Percentiles rank a stretch among this genome's conserved stretches.
These are phyloP conservation scores for Drosophila mimica DNA, from an alignment of 2,888 invertebrate species.

Conservation along the genomic window DNA sequence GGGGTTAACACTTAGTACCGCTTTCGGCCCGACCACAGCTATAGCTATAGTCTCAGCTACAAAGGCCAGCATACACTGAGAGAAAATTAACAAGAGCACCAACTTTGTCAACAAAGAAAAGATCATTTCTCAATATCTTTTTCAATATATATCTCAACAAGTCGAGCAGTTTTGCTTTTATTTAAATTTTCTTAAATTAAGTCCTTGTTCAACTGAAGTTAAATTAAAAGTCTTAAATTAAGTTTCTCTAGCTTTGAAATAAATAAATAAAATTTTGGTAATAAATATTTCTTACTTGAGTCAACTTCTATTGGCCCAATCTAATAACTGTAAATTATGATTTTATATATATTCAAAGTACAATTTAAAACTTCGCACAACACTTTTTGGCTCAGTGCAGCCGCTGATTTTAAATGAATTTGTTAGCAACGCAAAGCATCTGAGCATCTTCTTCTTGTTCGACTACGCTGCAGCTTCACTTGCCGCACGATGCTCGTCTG, in stretches of 20 bases:
- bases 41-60: slow-evolving; percentile 14
- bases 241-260: too few species aligned
- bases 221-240: too few species aligned
- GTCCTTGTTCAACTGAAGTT: too few species aligned
- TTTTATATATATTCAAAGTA: not conserved
- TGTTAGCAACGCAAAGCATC: slow-evolving; percentile 48
- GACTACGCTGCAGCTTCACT: slow-evolving; percentile 26
- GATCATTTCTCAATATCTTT: accelerated
- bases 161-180: too few species aligned
- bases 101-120: not conserved
- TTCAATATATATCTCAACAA: too few species aligned
- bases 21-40: slow-evolving; percentile 50
- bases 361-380: not conserved
- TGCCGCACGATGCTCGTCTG: slow-evolving; percentile 47
- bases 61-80: not conserved
- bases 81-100: not conserved
- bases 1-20: slow-evolving; percentile 81
- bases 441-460: not conserved
- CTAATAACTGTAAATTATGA: not conserved
- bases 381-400: slow-evolving; percentile 5
- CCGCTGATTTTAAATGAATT: slow-evolving; percentile 72
- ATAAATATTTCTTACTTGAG: not conserved
- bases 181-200: too few species aligned
- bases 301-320: not conserved
- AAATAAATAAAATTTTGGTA: not conserved